Conservation (phyloP, 1,140 invertebrate species). For the Lethrus apterus region DNA sequence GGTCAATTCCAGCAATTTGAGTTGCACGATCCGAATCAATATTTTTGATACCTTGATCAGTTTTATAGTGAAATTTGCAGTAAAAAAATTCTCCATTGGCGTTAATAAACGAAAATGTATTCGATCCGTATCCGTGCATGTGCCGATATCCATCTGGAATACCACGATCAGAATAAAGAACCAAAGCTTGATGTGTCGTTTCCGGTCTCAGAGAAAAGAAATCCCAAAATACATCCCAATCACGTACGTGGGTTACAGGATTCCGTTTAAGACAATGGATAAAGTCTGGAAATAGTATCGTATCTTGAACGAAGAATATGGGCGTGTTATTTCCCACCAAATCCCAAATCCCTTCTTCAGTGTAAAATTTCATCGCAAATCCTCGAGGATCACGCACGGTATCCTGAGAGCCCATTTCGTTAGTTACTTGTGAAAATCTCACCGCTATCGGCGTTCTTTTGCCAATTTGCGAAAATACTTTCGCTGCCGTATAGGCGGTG, state of each 20-base stretch:
- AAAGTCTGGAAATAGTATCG: conserved; percentile 57
- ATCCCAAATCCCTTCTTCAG: conserved; percentile 71
- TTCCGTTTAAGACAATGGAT: conserved; percentile 62
- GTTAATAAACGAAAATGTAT: conserved; percentile 67
- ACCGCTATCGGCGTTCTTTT: conserved; percentile 75
- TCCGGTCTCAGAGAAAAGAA: conserved; percentile 80
- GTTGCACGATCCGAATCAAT: conserved; percentile 52
- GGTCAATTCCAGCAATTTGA: conserved; percentile 54
- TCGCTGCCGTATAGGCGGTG: conserved; percentile 69
- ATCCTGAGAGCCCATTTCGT: conserved; percentile 78
- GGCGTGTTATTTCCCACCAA: conserved; percentile 69
- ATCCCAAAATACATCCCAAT: conserved; percentile 86
- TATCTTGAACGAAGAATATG: conserved; percentile 66
- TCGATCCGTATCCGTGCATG: conserved; percentile 71
- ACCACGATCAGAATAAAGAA: conserved; percentile 81
- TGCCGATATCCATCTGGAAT: conserved; percentile 72
- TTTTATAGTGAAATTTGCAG: conserved; percentile 68
- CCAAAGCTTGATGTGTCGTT: conserved; percentile 69
- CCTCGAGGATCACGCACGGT: conserved; percentile 65
- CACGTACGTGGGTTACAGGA: conserved; percentile 61
- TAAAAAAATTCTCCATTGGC: conserved; percentile 49
- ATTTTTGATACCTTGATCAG: conserved; percentile 63
- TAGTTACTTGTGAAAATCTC: conserved; percentile 81
- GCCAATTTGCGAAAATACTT: conserved; percentile 70
- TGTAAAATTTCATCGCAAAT: conserved; percentile 72